A percentile compares a stretch with the other conserved stretches of the same genome.
phyloP scores from a whole-genome alignment of 1,140 invertebrate species.

The Arion vulgaris region DNA sequence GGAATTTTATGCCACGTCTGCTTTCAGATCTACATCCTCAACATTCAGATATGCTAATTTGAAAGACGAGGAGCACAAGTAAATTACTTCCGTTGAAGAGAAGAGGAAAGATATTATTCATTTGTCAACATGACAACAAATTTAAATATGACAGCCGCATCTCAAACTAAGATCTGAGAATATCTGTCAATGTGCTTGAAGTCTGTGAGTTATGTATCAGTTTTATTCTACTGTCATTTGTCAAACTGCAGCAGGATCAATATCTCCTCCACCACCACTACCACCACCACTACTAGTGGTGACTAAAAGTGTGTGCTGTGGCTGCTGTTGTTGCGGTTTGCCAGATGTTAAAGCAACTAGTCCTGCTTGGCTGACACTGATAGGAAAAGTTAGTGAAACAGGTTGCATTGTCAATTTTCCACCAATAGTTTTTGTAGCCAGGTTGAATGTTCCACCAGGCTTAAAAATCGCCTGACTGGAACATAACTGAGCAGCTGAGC shows the following conservation, averaged over 20 bases:
- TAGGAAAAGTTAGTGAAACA: slow-evolving; percentile 61
- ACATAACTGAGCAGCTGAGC: slow-evolving; percentile 28
- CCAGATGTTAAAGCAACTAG: slow-evolving; percentile 43
- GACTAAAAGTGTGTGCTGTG: slow-evolving; percentile 51
- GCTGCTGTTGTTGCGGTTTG: slow-evolving; percentile 48
- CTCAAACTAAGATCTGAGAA: neutral
- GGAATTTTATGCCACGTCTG: neutral
- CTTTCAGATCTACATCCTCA: neutral
- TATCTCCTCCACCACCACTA: slow-evolving; percentile 2
- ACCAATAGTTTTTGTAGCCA: slow-evolving; percentile 50
- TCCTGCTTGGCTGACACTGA: slow-evolving; percentile 48
- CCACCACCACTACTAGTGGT: slow-evolving; percentile 48
- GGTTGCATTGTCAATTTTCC: slow-evolving; percentile 60
- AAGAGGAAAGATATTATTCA: neutral
- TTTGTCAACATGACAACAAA: neutral
- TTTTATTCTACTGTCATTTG: neutral
- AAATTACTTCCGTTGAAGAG: neutral
- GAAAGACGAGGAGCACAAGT: neutral
- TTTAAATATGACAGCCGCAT: neutral
- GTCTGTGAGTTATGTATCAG: neutral
- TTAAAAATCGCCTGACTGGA: slow-evolving; percentile 60
- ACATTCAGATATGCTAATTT: neutral
- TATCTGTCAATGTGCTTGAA: neutral
- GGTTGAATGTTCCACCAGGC: slow-evolving; percentile 49
- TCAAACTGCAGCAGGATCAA: neutral